Evolutionary conservation across 2,888 invertebrate genomes (phyloP).

Genomic region (Trichopria drosophilae): DNA sequence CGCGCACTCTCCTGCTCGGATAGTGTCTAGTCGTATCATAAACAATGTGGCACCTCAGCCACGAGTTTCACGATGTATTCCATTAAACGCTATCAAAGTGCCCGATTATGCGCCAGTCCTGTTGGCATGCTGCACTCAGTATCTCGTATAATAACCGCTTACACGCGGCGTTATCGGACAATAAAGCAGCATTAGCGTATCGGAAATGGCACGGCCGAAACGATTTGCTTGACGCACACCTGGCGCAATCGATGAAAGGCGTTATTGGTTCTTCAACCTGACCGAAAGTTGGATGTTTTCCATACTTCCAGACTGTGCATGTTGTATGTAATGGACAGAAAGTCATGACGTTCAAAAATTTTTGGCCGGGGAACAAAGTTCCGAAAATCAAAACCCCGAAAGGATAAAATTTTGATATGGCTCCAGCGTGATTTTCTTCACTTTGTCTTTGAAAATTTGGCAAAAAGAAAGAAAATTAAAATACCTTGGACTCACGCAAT

Average conservation of each 20-base stretch:
- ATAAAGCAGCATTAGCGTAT: conserved; percentile 45
- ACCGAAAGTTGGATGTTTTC: not conserved
- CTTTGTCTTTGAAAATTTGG: no score
- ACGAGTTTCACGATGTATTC: conserved; percentile 41
- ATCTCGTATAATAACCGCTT: conserved; percentile 38
- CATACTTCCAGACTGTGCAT: no score
- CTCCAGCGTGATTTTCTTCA: no score
- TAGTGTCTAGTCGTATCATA: conserved; percentile 35
- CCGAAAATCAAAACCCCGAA: no score
- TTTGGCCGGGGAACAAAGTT: no score
- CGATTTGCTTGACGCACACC: not conserved
- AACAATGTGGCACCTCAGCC: conserved; percentile 37
- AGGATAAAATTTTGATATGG: no score
- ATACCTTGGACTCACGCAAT: no score
- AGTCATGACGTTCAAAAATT: no score
- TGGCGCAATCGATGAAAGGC: conserved; percentile 9
- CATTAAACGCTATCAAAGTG: conserved; percentile 53
- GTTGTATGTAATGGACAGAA: no score
- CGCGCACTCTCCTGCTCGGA: conserved; percentile 4
- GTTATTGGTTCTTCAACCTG: not conserved
- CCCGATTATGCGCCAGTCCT: conserved; percentile 45
- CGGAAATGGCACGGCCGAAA: conserved; percentile 25
- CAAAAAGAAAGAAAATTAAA: no score
- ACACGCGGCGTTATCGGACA: conserved; percentile 39
- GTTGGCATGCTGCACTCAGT: conserved; percentile 29